Evolutionary conservation across 2,888 invertebrate species (phyloP).

Genomic region (Polietes domitor): DNA sequence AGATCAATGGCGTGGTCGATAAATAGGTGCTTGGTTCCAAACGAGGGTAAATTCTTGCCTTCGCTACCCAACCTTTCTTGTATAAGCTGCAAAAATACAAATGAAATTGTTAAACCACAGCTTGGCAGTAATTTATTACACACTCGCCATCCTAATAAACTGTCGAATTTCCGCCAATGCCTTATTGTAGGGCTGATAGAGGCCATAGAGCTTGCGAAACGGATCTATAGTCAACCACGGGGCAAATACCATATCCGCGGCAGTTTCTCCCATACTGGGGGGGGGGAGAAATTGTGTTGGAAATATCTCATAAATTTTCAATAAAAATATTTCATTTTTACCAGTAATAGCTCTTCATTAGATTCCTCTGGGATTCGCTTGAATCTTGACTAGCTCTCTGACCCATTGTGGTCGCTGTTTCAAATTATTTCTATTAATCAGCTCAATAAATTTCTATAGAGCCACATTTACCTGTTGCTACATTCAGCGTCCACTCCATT

Average conservation of each 20-base stretch:
- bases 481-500: conserved; percentile 74
- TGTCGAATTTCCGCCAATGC: conserved; percentile 72
- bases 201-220: conserved; percentile 70
- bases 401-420: conserved; percentile 78
- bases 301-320: no score
- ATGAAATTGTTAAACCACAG: background rate
- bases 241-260: conserved; percentile 77
- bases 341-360: conserved; percentile 75
- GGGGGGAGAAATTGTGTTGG: no score
- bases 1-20: conserved; percentile 75
- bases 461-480: conserved; percentile 77
- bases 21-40: conserved; percentile 60
- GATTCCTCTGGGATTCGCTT: conserved; percentile 66
- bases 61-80: conserved; percentile 37
- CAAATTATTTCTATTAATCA: background rate
- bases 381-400: conserved; percentile 69
- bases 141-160: conserved; percentile 74
- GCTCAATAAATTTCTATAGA: background rate
- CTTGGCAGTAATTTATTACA: no score
- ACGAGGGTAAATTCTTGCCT: background rate
- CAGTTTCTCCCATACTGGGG: conserved; percentile 74
- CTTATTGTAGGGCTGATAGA: conserved; percentile 70
- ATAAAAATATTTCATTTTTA: no score
- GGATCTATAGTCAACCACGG: conserved; percentile 74
- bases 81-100: conserved; percentile 51